A percentile compares a stretch with the other conserved stretches of the same genome.
Conservation (phyloP, 92 coral and sea anemone species). For the Virgularia gustaviana region DNA sequence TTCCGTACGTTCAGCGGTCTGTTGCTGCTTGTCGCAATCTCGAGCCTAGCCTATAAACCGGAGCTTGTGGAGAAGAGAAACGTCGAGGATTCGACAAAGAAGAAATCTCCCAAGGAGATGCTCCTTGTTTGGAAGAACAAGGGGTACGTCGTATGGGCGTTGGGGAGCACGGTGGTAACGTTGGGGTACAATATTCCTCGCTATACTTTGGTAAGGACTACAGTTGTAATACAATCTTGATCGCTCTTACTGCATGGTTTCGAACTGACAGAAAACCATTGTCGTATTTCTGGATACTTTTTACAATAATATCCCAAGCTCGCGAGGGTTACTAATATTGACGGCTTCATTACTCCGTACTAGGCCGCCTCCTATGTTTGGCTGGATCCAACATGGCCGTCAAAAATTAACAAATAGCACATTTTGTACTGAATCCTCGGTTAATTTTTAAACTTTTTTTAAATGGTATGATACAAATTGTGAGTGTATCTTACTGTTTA, state of each 20-base stretch:
- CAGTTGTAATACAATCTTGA: too few species aligned
- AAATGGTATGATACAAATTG: too few species aligned
- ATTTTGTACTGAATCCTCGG: too few species aligned
- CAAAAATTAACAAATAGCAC: too few species aligned
- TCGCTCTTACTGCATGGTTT: background rate
- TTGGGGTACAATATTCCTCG: slow-evolving; percentile 91
- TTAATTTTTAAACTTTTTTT: too few species aligned
- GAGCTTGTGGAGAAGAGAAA: slow-evolving; percentile 9
- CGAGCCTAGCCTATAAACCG: slow-evolving; percentile 70
- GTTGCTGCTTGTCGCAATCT: slow-evolving; percentile 61
- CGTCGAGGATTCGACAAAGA: slow-evolving; percentile 23
- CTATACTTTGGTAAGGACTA: slow-evolving; percentile 74
- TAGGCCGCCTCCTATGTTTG: too few species aligned
- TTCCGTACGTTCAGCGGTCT: slow-evolving; percentile 67
- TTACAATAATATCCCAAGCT: too few species aligned
- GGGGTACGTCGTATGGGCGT: slow-evolving; percentile 79
- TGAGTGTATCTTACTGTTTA: too few species aligned
- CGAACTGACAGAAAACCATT: background rate
- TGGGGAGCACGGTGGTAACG: slow-evolving; percentile 72
- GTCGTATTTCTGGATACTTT: too few species aligned
- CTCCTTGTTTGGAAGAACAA: slow-evolving; percentile 70
- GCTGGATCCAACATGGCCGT: too few species aligned
- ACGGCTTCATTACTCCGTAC: too few species aligned
- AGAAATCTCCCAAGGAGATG: slow-evolving; percentile 24
- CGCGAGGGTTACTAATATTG: too few species aligned